phyloP scores from a whole-genome alignment of 2,888 invertebrate species.

The Polylopha cassiicola region DNA sequence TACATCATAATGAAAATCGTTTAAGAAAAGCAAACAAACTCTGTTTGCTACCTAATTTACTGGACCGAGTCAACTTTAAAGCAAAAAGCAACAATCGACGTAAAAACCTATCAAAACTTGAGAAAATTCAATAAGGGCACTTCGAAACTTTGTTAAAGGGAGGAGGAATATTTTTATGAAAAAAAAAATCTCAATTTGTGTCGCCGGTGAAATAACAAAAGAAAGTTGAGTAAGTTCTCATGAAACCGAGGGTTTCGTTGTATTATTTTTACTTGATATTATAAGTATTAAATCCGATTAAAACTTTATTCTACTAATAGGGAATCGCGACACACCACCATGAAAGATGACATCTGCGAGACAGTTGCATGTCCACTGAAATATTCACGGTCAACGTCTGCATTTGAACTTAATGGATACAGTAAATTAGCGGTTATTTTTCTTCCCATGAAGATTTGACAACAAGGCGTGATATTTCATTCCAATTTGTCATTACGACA shows the following conservation, averaged over 20 bases:
- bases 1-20: slow-evolving; percentile 14
- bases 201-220: slow-evolving; percentile 62
- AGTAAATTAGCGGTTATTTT: too few relatives aligned
- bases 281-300: too few relatives aligned
- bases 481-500: too few relatives aligned
- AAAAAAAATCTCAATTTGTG: slow-evolving; percentile 67
- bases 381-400: too few relatives aligned
- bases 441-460: too few relatives aligned
- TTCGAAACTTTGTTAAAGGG: slow-evolving; percentile 72
- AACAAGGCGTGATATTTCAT: too few relatives aligned
- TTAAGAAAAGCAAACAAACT: slow-evolving; percentile 25
- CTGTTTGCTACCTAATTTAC: slow-evolving; percentile 59
- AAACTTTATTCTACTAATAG: too few relatives aligned
- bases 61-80: slow-evolving; percentile 51
- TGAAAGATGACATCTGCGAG: too few relatives aligned
- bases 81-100: slow-evolving; percentile 63
- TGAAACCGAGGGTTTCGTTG: slow-evolving; percentile 25
- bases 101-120: slow-evolving; percentile 76
- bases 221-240: slow-evolving; percentile 28
- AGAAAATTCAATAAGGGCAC: slow-evolving; percentile 76
- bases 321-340: too few relatives aligned
- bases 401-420: too few relatives aligned
- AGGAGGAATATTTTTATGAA: slow-evolving; percentile 68
- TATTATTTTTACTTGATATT: too few relatives aligned
- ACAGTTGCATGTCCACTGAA: too few relatives aligned